A percentile compares a stretch with the other conserved stretches of the same genome.
Evolutionary conservation across 2,113 vertebrate genomes (phyloP).

Genomic region (Oryzias woworae): DNA sequence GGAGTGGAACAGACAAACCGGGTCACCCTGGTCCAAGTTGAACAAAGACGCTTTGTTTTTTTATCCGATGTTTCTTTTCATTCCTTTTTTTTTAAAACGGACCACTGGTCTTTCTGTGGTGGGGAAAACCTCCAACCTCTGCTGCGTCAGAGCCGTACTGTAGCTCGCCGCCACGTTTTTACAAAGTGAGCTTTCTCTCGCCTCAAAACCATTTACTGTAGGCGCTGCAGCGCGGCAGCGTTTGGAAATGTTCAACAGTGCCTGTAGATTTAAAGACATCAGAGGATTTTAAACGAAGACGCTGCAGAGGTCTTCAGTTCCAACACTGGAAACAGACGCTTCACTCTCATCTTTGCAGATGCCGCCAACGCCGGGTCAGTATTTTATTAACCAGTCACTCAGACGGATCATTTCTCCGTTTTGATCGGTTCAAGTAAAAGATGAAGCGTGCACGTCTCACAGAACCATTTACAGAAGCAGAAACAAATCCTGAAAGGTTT

Average conservation of each 20-base stretch:
- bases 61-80: constrained; percentile 7
- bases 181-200: constrained; percentile 19
- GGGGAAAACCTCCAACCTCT: constrained; percentile 58
- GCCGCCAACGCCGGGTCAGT: constrained; percentile 35
- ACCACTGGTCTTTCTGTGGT: constrained; percentile 26
- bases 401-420: too few species aligned
- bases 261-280: too few species aligned
- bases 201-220: constrained; percentile 1
- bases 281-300: too few species aligned
- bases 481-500: too few species aligned
- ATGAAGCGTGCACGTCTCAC: too few species aligned
- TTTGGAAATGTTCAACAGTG: too few species aligned
- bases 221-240: too few species aligned
- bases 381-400: constrained; percentile 19
- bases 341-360: constrained; percentile 1
- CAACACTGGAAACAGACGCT: too few species aligned
- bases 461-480: too few species aligned
- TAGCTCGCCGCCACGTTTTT: constrained; percentile 61
- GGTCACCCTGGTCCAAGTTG: constrained; percentile 33
- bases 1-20: constrained; percentile 10
- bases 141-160: constrained; percentile 44
- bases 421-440: too few species aligned
- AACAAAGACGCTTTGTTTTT: constrained; percentile 34
- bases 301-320: too few species aligned
- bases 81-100: constrained; percentile 34